Conservation (phyloP, 1,140 invertebrate genomes). For the Condylostylus longicornis region DNA sequence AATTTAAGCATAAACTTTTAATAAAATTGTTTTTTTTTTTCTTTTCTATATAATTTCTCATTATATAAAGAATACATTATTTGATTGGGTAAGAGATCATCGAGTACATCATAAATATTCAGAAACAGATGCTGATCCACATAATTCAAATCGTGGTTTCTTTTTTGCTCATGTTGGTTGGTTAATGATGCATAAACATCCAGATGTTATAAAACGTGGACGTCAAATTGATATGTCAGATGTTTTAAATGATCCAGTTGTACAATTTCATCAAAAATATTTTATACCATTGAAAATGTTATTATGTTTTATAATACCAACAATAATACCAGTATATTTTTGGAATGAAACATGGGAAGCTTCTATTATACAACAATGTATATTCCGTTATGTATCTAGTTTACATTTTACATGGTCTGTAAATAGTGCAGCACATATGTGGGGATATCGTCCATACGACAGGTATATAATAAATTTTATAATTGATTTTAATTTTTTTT, state of each 20-base stretch:
- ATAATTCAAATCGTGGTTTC: constrained; percentile 76
- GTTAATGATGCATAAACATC: constrained; percentile 74
- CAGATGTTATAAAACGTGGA: constrained; percentile 59
- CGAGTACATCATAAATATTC: constrained; percentile 80
- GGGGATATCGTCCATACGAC: constrained; percentile 29
- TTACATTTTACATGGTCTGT: constrained; percentile 83
- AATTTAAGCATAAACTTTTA: neutral
- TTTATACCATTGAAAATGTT: constrained; percentile 55
- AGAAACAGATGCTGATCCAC: constrained; percentile 81
- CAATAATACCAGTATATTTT: constrained; percentile 49
- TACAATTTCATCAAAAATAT: constrained; percentile 56
- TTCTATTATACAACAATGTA: constrained; percentile 42
- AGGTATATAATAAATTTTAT: constrained; percentile 25
- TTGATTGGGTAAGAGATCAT: constrained; percentile 64
- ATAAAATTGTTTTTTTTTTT: neutral
- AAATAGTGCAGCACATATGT: constrained; percentile 41
- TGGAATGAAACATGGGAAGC: constrained; percentile 56
- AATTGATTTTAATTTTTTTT: neutral
- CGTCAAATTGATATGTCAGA: constrained; percentile 63
- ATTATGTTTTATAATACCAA: constrained; percentile 63
- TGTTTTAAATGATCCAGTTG: constrained; percentile 55
- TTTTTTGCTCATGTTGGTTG: constrained; percentile 87
- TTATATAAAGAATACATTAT: constrained; percentile 39
- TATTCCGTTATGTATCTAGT: constrained; percentile 56
- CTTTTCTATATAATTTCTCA: neutral